phyloP scores from a whole-genome alignment of 2,113 vertebrate species.

The Arvicanthis niloticus region DNA sequence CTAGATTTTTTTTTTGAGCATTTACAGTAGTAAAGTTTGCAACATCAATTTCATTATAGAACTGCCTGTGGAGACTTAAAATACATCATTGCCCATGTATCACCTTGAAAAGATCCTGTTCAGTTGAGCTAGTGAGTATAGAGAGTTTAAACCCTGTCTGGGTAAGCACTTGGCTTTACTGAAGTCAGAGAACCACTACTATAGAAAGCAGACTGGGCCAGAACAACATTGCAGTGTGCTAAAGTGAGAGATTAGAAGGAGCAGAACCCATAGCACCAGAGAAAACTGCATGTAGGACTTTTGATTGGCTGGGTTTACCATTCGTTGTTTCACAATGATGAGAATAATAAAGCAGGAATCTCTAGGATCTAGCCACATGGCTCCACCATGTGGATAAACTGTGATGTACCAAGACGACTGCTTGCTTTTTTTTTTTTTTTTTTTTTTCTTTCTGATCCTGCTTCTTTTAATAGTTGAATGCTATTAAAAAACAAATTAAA shows the following conservation, averaged over 20 bases:
- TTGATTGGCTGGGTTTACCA: conserved; percentile 32
- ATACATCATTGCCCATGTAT: neutral
- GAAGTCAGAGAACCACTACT: neutral
- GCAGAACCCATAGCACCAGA: neutral
- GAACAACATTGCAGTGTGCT: neutral
- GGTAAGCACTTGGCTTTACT: neutral
- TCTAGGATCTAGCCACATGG: conserved; percentile 74
- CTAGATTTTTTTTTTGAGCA: neutral
- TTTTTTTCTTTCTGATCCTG: neutral
- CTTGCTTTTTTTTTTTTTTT: conserved; percentile 15
- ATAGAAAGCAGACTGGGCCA: neutral
- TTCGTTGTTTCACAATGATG: conserved; percentile 51
- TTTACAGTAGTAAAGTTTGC: neutral
- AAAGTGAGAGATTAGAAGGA: neutral
- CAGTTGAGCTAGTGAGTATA: neutral
- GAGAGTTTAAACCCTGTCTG: neutral
- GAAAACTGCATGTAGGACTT: conserved; percentile 22
- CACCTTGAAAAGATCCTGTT: neutral
- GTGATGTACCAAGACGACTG: conserved; percentile 33
- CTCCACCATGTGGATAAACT: conserved; percentile 82
- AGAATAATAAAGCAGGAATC: conserved; percentile 26
- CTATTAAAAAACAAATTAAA: conserved; percentile 42
- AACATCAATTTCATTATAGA: neutral
- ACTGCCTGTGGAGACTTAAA: neutral
- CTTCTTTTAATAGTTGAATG: neutral